Evolutionary conservation across 2,113 vertebrate species (phyloP).

Genomic region (Nycticebus coucang): DNA sequence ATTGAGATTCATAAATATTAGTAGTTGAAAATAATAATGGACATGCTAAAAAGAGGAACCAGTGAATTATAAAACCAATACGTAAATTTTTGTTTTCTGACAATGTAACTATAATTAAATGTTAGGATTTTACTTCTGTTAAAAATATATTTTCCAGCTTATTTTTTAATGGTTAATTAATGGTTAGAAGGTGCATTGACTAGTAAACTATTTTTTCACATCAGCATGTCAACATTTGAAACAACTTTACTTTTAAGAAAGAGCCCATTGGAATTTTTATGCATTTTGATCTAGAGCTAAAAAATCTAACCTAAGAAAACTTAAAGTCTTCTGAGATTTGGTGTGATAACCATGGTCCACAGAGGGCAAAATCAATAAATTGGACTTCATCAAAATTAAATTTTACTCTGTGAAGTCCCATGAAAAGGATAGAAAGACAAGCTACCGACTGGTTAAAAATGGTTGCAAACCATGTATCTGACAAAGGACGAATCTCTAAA

Average conservation of each 20-base stretch:
- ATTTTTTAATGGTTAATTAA: background rate
- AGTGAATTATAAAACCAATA: background rate
- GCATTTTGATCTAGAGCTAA: background rate
- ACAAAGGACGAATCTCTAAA: background rate
- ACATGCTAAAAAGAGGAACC: background rate
- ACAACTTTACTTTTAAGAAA: background rate
- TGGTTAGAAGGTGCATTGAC: background rate
- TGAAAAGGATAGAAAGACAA: background rate
- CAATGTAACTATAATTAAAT: background rate
- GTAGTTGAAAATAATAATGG: constrained; percentile 17
- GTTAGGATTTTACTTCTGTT: background rate
- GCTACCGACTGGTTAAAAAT: background rate
- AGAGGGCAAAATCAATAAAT: background rate
- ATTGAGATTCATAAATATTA: constrained; percentile 23
- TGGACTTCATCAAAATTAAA: background rate
- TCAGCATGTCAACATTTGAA: constrained; percentile 12
- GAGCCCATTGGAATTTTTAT: background rate
- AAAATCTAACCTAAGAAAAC: background rate
- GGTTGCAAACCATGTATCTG: background rate
- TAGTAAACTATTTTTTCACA: background rate
- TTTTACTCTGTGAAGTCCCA: background rate
- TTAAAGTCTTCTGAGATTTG: background rate
- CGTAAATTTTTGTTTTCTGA: background rate
- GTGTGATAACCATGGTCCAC: background rate
- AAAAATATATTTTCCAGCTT: background rate